phyloP scores from a whole-genome alignment of 2,797 vertebrate species.

The Pseudomugil tenellus region DNA sequence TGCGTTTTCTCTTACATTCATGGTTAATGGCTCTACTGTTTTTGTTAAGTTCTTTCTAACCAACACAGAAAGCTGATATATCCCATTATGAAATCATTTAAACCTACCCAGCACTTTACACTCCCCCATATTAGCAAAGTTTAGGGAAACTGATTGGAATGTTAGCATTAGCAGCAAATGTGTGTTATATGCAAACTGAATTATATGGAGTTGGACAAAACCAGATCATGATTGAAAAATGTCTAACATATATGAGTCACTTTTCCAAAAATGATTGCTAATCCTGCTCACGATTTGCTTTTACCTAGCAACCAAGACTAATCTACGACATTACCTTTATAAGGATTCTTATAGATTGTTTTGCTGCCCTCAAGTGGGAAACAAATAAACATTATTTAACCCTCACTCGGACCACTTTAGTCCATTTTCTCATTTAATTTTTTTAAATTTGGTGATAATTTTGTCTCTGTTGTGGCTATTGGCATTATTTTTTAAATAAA shows the following conservation, averaged over 20 bases:
- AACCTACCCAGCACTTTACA: too few species aligned
- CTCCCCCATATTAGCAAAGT: not conserved
- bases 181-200: too few species aligned
- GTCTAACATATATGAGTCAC: not conserved
- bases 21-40: not conserved
- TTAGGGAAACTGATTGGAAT: not conserved
- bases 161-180: not conserved
- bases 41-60: not conserved
- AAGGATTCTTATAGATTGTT: not conserved
- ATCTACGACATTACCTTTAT: not conserved
- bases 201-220: not conserved
- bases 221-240: too few species aligned
- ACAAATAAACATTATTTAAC: not conserved
- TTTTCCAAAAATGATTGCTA: not conserved
- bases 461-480: too few species aligned
- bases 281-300: not conserved
- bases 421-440: too few species aligned
- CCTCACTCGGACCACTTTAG: too few species aligned
- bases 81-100: too few species aligned
- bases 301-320: not conserved
- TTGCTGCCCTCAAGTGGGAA: conserved; percentile 15
- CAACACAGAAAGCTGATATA: not conserved
- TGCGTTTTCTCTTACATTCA: not conserved
- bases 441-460: too few species aligned
- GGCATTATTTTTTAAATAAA: too few species aligned